Evolutionary conservation across 1,140 invertebrate genomes (phyloP).

Genomic region (Metopolophium dirhodum): DNA sequence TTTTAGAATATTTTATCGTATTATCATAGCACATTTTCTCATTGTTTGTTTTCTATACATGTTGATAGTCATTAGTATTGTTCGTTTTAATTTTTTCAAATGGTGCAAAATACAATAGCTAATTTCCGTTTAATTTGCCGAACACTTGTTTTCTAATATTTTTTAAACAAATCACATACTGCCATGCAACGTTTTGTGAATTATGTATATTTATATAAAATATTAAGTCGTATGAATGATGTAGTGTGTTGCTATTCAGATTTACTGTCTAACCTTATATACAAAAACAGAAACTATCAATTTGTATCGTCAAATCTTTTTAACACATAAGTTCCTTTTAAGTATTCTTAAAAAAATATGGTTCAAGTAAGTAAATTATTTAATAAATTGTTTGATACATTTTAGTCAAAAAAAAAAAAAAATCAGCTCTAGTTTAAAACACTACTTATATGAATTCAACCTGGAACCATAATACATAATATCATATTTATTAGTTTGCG

Average conservation of each 20-base stretch:
- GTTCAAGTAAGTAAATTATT: background rate
- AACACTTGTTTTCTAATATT: slow-evolving; percentile 16
- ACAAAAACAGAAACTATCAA: background rate
- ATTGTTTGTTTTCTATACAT: slow-evolving; percentile 45
- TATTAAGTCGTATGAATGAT: background rate
- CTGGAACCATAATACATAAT: background rate
- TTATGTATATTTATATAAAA: background rate
- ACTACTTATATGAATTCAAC: background rate
- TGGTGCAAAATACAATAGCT: slow-evolving; percentile 29
- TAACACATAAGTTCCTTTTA: background rate
- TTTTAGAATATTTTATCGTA: background rate
- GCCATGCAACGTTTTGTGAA: background rate
- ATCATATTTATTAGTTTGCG: slow-evolving; percentile 23
- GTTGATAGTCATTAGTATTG: slow-evolving; percentile 27
- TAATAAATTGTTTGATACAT: background rate
- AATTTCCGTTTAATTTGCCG: slow-evolving; percentile 39
- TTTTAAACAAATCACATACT: background rate
- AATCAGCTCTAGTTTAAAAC: background rate
- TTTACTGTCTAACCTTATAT: background rate
- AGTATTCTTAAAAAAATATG: background rate
- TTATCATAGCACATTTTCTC: background rate
- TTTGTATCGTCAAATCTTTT: background rate
- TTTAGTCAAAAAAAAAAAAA: background rate
- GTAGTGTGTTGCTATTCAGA: background rate
- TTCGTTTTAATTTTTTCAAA: slow-evolving; percentile 5